Percentiles rank a stretch among this genome's conserved stretches.
Conservation (phyloP, 2,113 vertebrate genomes). For the Chaenocephalus aceratus region DNA sequence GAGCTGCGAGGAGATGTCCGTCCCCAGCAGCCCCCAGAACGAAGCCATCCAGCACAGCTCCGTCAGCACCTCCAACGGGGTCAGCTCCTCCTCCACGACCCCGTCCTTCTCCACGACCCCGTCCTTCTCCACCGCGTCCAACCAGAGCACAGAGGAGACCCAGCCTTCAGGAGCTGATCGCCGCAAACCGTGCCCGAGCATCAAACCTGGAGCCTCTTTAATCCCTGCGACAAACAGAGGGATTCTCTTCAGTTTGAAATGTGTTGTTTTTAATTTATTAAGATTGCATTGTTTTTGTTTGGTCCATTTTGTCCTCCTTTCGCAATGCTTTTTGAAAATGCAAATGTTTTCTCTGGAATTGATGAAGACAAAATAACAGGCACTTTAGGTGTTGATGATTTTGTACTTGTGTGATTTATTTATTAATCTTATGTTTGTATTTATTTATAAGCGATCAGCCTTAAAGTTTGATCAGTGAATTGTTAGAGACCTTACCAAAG, state of each 20-base stretch:
- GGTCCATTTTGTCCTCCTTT: conserved; percentile 56
- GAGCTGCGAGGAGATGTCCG: conserved; percentile 94
- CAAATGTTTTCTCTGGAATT: conserved; percentile 80
- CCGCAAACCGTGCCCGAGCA: conserved; percentile 74
- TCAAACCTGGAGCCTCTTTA: conserved; percentile 76
- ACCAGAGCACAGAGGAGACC: conserved; percentile 93
- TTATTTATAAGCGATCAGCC: conserved; percentile 44
- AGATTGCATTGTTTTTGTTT: conserved; percentile 66
- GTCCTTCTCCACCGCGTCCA: conserved; percentile 86
- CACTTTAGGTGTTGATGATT: conserved; percentile 87
- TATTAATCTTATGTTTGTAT: conserved; percentile 64
- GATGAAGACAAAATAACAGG: conserved; percentile 80
- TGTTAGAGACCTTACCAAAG: conserved; percentile 90
- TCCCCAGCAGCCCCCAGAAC: conserved; percentile 93
- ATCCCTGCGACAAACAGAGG: conserved; percentile 82
- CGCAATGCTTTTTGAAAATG: conserved; percentile 74
- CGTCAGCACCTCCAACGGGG: conserved; percentile 97
- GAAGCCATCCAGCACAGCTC: conserved; percentile 99
- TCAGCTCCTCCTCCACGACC: conserved; percentile 90
- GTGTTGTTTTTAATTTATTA: conserved; percentile 68
- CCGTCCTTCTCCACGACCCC: conserved; percentile 85
- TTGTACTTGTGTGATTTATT: conserved; percentile 75
- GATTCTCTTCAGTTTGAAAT: conserved; percentile 85
- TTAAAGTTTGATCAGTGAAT: conserved; percentile 53
- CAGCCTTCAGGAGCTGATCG: conserved; percentile 95